Conservation (phyloP, 1,140 invertebrate genomes). For the Samia ricini region DNA sequence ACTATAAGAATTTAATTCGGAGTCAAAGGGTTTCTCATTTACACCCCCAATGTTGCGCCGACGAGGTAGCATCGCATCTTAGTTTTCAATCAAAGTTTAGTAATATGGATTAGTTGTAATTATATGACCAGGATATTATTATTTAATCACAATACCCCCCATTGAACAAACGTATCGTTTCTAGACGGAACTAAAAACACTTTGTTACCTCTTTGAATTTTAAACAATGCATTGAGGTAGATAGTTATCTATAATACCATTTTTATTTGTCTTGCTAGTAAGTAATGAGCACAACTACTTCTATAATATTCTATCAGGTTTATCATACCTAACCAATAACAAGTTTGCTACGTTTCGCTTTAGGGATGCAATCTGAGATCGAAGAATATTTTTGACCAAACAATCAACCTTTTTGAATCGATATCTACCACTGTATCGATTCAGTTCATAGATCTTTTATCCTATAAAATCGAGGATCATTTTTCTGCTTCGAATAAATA, state of each 20-base stretch:
- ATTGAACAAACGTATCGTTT: too few species aligned
- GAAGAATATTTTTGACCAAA: too few species aligned
- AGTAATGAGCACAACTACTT: background rate
- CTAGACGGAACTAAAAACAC: too few species aligned
- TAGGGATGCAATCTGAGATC: too few species aligned
- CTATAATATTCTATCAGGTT: background rate
- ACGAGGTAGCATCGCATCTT: conserved; percentile 76
- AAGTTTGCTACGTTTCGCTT: too few species aligned
- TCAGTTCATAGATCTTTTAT: too few species aligned
- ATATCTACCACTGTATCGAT: too few species aligned
- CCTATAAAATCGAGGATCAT: too few species aligned
- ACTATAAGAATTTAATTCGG: conserved; percentile 60
- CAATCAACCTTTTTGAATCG: too few species aligned
- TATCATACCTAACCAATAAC: background rate
- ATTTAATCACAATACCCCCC: background rate
- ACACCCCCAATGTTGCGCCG: conserved; percentile 68
- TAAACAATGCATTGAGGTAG: too few species aligned
- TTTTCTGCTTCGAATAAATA: too few species aligned
- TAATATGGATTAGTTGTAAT: conserved; percentile 2
- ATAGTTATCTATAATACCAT: background rate
- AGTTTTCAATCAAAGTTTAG: conserved; percentile 12
- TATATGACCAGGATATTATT: background rate
- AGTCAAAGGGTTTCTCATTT: conserved; percentile 53
- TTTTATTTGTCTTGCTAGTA: background rate
- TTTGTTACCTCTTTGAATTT: too few species aligned